phyloP scores from a whole-genome alignment of 2,888 invertebrate species.

The Parnassius smintheus region DNA sequence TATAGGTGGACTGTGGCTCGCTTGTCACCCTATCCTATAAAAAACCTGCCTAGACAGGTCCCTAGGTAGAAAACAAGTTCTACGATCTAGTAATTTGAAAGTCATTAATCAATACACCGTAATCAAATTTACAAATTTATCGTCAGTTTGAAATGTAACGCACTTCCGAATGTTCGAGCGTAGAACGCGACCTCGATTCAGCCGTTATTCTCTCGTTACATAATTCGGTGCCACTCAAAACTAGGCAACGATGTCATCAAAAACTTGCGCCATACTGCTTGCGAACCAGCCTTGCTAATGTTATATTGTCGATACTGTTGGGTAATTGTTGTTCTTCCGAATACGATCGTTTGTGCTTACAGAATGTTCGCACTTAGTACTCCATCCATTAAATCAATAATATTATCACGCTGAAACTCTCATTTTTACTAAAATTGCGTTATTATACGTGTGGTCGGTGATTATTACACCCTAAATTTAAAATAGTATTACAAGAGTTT shows the following conservation, averaged over 20 bases:
- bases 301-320: conserved; percentile 35
- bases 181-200: conserved; percentile 71
- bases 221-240: conserved; percentile 72
- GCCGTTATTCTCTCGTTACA: conserved; percentile 74
- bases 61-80: no score
- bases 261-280: conserved; percentile 73
- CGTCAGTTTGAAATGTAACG: conserved; percentile 41
- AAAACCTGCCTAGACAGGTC: no score
- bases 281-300: conserved; percentile 40
- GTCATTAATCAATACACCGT: neutral
- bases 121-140: conserved; percentile 27
- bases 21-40: no score
- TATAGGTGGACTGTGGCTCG: no score
- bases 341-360: conserved; percentile 2
- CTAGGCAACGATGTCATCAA: conserved; percentile 80
- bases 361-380: no score
- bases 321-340: conserved; percentile 32
- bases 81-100: neutral
- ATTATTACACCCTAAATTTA: no score
- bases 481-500: no score
- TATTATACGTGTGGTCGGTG: no score
- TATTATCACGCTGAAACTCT: no score
- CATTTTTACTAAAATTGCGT: no score
- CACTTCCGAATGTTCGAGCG: conserved; percentile 51
- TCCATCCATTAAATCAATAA: no score